These are phyloP conservation scores for Sebastes matsubarae DNA, from an alignment of 2,797 vertebrate species.

Conservation along the genomic window DNA sequence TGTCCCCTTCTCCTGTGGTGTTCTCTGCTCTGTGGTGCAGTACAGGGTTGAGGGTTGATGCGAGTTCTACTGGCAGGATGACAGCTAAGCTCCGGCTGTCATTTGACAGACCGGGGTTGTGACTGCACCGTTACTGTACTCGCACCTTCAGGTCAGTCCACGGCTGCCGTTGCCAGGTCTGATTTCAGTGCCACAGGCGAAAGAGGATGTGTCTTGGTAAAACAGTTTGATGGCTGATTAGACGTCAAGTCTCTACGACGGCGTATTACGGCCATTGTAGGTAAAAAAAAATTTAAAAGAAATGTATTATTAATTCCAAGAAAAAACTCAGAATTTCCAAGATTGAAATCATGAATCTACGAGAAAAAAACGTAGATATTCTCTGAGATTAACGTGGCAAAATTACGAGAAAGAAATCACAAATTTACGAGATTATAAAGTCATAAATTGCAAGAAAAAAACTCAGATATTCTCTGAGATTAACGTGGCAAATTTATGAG, in stretches of 20 bases:
- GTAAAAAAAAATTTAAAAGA: too few relatives aligned
- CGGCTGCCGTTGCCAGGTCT: constrained; percentile 9
- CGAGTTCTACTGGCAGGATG: constrained; percentile 50
- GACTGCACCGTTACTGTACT: constrained; percentile 32
- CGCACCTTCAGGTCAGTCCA: constrained; percentile 23
- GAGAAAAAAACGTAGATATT: too few relatives aligned
- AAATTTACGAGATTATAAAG: too few relatives aligned
- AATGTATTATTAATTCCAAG: too few relatives aligned
- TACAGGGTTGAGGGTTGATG: constrained; percentile 17
- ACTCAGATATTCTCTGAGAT: too few relatives aligned
- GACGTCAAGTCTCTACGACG: neutral
- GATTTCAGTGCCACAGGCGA: constrained; percentile 1
- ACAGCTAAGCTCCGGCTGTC: constrained; percentile 60
- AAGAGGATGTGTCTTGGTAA: constrained; percentile 8
- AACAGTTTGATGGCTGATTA: neutral
- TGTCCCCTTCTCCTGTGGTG: constrained; percentile 17
- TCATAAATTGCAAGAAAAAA: too few relatives aligned
- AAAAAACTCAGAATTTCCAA: too few relatives aligned
- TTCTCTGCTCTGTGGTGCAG: constrained; percentile 22
- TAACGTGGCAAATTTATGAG: too few relatives aligned
- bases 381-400: too few relatives aligned
- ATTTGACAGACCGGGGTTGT: constrained; percentile 43
- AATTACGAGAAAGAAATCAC: too few relatives aligned
- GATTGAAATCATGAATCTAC: too few relatives aligned
- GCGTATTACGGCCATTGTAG: too few relatives aligned